These are phyloP conservation scores for Conistra vaccinii DNA, from an alignment of 2,888 invertebrate species.

Conservation along the genomic window DNA sequence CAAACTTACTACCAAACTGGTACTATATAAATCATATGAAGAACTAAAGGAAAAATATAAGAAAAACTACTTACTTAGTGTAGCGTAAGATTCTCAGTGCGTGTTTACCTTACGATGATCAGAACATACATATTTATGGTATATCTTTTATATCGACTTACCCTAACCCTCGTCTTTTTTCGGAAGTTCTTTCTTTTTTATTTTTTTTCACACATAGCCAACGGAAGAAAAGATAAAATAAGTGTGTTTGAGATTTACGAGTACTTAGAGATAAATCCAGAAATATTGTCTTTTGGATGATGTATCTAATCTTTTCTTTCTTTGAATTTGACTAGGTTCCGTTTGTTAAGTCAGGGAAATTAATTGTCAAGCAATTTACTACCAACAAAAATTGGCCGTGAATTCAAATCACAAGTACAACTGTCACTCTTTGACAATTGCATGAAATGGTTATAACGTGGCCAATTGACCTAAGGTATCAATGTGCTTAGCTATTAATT, in stretches of 20 bases:
- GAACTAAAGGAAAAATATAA: slow-evolving; percentile 5
- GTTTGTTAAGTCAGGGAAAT: no score
- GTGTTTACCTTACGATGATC: slow-evolving; percentile 8
- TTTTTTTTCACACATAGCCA: background rate
- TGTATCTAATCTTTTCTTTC: background rate
- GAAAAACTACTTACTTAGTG: slow-evolving; percentile 21
- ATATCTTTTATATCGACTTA: background rate
- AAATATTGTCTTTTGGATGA: no score
- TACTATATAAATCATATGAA: slow-evolving; percentile 9
- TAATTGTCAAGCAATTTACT: no score
- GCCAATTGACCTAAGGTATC: background rate
- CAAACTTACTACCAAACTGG: background rate
- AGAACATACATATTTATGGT: slow-evolving; percentile 7
- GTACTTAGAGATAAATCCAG: background rate
- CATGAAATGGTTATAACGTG: background rate
- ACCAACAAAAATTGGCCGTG: background rate
- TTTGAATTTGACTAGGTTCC: background rate
- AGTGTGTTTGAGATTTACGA: background rate
- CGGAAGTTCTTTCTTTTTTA: background rate
- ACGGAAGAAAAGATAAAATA: background rate
- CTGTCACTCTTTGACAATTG: background rate
- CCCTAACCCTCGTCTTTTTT: slow-evolving; percentile 8
- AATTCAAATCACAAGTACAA: background rate
- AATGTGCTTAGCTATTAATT: background rate
- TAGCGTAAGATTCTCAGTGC: slow-evolving; percentile 1